Percentiles rank a stretch among this genome's conserved stretches.
These are phyloP conservation scores for Magallana gigas DNA, from an alignment of 1,140 invertebrate species.

Conservation along the genomic window DNA sequence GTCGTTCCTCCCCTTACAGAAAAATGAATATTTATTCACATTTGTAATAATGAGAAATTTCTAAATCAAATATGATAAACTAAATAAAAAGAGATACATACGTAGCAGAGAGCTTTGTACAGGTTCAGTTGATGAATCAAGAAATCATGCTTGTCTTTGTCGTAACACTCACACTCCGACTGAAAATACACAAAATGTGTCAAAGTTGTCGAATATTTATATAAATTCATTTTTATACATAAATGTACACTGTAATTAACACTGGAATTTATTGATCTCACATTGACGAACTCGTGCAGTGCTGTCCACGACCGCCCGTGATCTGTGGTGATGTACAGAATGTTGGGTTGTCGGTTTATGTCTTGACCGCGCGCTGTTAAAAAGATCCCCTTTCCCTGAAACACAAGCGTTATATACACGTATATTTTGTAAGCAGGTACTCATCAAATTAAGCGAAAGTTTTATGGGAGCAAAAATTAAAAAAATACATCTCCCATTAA, in stretches of 20 bases:
- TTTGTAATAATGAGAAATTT: no score
- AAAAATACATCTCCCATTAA: no score
- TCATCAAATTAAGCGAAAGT: no score
- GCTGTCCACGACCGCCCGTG: slow-evolving; percentile 72
- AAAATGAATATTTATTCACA: neutral
- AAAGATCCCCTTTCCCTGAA: slow-evolving; percentile 70
- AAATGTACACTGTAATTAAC: no score
- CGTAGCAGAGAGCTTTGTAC: slow-evolving; percentile 75
- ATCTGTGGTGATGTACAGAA: slow-evolving; percentile 77
- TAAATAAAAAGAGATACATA: slow-evolving; percentile 61
- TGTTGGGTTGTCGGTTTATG: slow-evolving; percentile 76
- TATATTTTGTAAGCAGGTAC: no score
- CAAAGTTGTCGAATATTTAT: no score
- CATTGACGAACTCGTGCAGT: slow-evolving; percentile 78
- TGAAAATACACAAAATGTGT: neutral
- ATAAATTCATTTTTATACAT: no score
- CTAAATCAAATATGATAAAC: no score
- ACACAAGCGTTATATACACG: neutral
- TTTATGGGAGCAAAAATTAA: no score
- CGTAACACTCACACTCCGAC: slow-evolving; percentile 58
- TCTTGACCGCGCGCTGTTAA: slow-evolving; percentile 76
- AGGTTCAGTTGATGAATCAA: slow-evolving; percentile 78
- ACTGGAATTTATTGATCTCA: slow-evolving; percentile 55
- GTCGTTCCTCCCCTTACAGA: slow-evolving; percentile 76
- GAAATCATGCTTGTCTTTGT: slow-evolving; percentile 77